Base-by-base conservation (phyloP, 2,113 vertebrate species). In the Vidua chalybeata region DNA sequence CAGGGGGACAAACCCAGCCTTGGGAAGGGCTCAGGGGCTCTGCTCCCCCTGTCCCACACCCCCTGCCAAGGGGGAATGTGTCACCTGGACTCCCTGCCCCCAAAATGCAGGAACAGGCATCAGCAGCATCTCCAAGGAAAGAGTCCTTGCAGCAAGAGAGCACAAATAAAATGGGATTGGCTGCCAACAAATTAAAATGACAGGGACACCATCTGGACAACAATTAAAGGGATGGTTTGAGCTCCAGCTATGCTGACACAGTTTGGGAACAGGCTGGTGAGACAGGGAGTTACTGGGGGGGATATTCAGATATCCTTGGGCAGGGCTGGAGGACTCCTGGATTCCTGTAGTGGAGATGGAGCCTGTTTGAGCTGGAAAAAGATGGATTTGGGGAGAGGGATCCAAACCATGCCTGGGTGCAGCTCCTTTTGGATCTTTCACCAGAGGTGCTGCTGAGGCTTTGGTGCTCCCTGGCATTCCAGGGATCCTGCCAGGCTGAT, bases 121-220 rank as follows among this genome's bases (percentile, higher is more conserved):
- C 84, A 46, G 67, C 49, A 83, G 66, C 82, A 33, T 46, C 76
- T 86, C 81, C 11, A 10, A 71, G 80, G 64, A 76, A 45, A 86
- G 18, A 87, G 68, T 67, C 83, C 62, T 73, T 84, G 31, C 49
- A 82, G 68, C 61, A 63, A 90, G 87, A 82, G 63, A 63, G 64
- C 54, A 84, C 82, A 84, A 90, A 92, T 90, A 74, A 88, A 84
- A 66, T 48, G 61, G 51, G 62, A 46, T 56, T 43, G 58, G 39
- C 87, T 97, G 88, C 89, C 81, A 96, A 11, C 75, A 74, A 90
- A 89, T 88, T 51, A 46, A 84, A 84, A 51, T 72, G 71, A 69
- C 74, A 94, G 96, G 94, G 92, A 89, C 76, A 55, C 87, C 81
- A 58, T 93, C 87, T 90, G 96, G 94, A 82, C 75, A 90, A n/a